These are phyloP conservation scores for Serripes groenlandicus DNA, from an alignment of 2,888 invertebrate species.

Conservation along the genomic window DNA sequence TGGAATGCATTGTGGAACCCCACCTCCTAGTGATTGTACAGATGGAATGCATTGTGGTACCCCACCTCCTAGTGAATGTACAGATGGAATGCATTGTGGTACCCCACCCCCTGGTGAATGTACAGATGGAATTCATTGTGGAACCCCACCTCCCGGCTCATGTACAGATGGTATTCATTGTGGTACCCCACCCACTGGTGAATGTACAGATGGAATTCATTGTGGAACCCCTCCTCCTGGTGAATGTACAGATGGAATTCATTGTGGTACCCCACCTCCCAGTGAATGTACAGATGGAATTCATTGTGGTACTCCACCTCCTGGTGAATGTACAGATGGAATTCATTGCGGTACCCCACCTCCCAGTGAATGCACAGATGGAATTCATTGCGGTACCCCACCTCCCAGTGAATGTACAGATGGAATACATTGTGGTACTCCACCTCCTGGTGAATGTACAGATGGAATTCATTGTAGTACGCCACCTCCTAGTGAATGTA, in stretches of 20 bases:
- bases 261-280: slow-evolving; percentile 8
- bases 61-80: slow-evolving; percentile 27
- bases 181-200: neutral
- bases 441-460: slow-evolving; percentile 16
- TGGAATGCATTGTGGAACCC: slow-evolving; percentile 65
- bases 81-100: neutral
- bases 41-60: slow-evolving; percentile 60
- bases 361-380: slow-evolving; percentile 13
- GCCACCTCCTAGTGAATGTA: slow-evolving; percentile 2
- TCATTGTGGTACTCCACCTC: slow-evolving; percentile 10
- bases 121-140: slow-evolving; percentile 5
- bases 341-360: slow-evolving; percentile 6
- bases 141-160: slow-evolving; percentile 40
- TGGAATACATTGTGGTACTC: slow-evolving; percentile 69
- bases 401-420: slow-evolving; percentile 10
- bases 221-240: neutral
- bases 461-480: slow-evolving; percentile 10
- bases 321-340: slow-evolving; percentile 12
- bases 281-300: slow-evolving; percentile 13
- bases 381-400: slow-evolving; percentile 10
- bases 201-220: slow-evolving; percentile 5
- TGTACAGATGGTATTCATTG: neutral
- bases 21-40: slow-evolving; percentile 55
- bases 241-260: neutral
- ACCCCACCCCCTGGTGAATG: slow-evolving; percentile 3